A percentile compares a stretch with the other conserved stretches of the same genome.
Evolutionary conservation across 2,113 vertebrate genomes (phyloP).

Genomic region (Chlamydotis undulata): DNA sequence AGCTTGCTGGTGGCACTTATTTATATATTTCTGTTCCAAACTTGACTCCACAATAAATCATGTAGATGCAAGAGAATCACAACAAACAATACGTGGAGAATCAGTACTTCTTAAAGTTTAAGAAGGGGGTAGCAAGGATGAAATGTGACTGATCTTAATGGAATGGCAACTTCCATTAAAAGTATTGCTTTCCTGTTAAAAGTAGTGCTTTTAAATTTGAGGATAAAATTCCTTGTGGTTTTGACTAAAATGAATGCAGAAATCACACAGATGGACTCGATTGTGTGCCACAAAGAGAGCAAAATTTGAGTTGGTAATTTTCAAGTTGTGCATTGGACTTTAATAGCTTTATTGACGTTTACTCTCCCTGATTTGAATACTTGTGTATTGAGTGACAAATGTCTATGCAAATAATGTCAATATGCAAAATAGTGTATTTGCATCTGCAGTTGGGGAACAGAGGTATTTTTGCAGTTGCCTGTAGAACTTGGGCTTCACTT

Average conservation of each 20-base stretch:
- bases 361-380: background rate
- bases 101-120: background rate
- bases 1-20: background rate
- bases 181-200: background rate
- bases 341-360: background rate
- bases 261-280: background rate
- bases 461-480: background rate
- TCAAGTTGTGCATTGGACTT: background rate
- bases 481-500: background rate
- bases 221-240: background rate
- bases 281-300: background rate
- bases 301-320: background rate
- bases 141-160: background rate
- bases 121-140: background rate
- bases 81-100: background rate
- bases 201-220: background rate
- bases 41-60: background rate
- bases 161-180: background rate
- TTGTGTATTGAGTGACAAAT: background rate
- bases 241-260: background rate
- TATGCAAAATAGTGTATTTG: background rate
- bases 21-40: background rate
- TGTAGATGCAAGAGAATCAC: background rate
- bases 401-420: background rate
- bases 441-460: background rate